Evolutionary conservation across 2,797 vertebrate genomes (phyloP), one percentile per base, ranked within the genome.

Genomic region (Lutjanus argentimaculatus): DNA sequence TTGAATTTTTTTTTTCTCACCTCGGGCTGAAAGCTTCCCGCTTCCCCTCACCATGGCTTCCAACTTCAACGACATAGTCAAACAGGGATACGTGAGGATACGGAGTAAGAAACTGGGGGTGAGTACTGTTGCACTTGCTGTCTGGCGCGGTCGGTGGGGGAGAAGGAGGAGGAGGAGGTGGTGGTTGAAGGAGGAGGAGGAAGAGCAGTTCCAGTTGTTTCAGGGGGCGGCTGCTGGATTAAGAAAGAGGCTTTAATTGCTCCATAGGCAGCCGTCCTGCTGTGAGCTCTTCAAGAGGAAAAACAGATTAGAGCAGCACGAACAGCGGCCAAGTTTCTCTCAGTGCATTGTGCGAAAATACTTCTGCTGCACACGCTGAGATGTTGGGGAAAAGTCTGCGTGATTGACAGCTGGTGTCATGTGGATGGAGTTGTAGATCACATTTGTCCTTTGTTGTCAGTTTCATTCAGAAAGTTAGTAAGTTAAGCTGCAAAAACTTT

Each of bases 1-100:
- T 48, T 70, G 8, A 40, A 40, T 63, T 45, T 4, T 36, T 69
- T 51, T 65, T 77, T 30, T 7, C 57, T 8, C 13, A 6, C 21
- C 61, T 53, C 71, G 75, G 75, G 80, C 61, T 68, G 89, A 87
- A 78, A 89, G 82, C 86, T 88, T 8, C 79, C 75, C 55, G 85
- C 88, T 85, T 72, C 85, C 79, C 67, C 87, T 91, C 84, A 93
- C 95, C 93, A 99, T 99, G 98, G 98, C 98, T 95, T 99, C 98
- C 94, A 99, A 99, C 97, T 99, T 99, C 95, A 99, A 99, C 92
- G 98, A 98, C 91, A 98, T 99, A 93, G 98, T 99, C 90, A 99
- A 99, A 94, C 98, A 99, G 94, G 98, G 98, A 94, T 99, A 99
- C 91, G 98, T 99, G 95, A 97, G 97, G 92, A 97, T 99, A 94